Base-by-base conservation (phyloP, 2,888 invertebrate genomes). In the Diaphora mendica region DNA sequence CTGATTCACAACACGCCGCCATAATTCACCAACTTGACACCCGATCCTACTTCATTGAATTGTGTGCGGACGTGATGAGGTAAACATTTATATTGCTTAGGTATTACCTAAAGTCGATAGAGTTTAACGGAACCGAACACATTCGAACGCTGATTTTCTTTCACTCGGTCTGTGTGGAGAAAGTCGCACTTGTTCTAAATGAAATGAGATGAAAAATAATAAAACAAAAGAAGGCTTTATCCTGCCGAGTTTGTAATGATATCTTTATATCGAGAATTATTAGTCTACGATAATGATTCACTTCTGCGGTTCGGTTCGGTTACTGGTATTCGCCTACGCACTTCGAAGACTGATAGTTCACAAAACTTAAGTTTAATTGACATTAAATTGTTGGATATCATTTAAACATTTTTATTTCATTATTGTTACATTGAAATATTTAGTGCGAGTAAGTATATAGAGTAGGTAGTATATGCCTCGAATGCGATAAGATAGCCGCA, bases 1-100 rank as follows among this genome's bases (percentile, higher is more conserved):
- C 89, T 92, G 92, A 93, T 88, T 92, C 93, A 92, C 82, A 80
- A 70, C 69, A 68, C 62, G 64, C 64, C 75, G 72, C 73, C 67
- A 64, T 79, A 81, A 86, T 77, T 79, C 72, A 84, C 72, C 64
- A 66, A 77, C 82, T 70, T 66, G 55, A 64, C 62, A 51, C 44
- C 51, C 65, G 71, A 55, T 68, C 51, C n/a, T 35, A 59, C 66
- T 75, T 72, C 69, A 71, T 67, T 73, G 69, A 76, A 68, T 64
- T 68, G 20, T 42, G 39, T 35, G 64, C 55, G n/a, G 70, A 76
- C 72, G 70, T 70, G 64, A 72, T 51, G 64, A 76, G 72, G 65
- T 67, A 70, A 64, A 74, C 33, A 70, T 66, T 26, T 44, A 66
- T 44, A 66, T 26, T 65, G 33, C 30, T 7, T n/a, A 30, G 33